These are phyloP conservation scores for Brachypteracias leptosomus DNA, from an alignment of 2,113 vertebrate genomes.

Conservation along the genomic window DNA sequence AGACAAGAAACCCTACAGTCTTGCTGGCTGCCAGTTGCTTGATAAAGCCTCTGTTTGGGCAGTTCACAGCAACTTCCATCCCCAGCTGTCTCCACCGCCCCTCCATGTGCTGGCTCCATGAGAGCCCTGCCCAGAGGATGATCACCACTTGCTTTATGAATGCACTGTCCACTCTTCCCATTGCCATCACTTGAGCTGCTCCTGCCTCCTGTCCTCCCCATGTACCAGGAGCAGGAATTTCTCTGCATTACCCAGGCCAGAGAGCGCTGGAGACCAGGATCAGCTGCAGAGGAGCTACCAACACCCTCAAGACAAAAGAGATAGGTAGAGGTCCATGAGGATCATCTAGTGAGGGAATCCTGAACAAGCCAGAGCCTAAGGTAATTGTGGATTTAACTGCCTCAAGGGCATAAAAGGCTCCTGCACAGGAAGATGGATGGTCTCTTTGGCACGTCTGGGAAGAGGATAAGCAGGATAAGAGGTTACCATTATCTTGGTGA, in stretches of 20 bases:
- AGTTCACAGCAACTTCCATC: not conserved
- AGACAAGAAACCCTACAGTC: not conserved
- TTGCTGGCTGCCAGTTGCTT: not conserved
- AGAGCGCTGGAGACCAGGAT: not conserved
- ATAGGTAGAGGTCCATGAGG: not conserved
- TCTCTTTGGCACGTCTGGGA: not conserved
- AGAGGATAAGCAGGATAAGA: not conserved
- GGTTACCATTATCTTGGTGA: not conserved
- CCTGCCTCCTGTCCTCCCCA: not conserved
- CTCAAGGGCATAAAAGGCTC: not conserved
- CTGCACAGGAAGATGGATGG: not conserved
- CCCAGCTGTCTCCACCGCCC: not conserved
- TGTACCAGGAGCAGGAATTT: not conserved
- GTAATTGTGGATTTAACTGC: not conserved
- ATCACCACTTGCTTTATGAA: not conserved
- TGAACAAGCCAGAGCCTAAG: not conserved
- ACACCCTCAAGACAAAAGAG: not conserved
- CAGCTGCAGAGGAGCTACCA: not conserved
- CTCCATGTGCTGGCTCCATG: not conserved
- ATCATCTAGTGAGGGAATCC: not conserved
- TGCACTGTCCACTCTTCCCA: not conserved
- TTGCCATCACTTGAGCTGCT: not conserved
- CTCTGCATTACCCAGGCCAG: not conserved
- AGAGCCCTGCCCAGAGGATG: not conserved
- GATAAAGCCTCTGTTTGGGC: not conserved